Evolutionary conservation across 2,888 invertebrate species (phyloP).

Genomic region (Drosophila meridionalis): DNA sequence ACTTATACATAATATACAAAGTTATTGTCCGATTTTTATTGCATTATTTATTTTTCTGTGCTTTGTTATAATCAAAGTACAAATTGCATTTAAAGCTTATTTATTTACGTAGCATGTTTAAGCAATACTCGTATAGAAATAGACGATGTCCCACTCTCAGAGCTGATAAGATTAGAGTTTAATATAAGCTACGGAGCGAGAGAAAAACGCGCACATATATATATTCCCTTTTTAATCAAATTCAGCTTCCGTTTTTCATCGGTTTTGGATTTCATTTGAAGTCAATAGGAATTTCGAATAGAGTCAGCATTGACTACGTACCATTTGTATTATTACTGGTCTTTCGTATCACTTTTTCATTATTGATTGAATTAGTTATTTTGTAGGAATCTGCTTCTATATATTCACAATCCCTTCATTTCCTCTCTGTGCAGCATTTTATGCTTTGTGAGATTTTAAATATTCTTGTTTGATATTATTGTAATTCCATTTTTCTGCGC

Average conservation of each 20-base stretch:
- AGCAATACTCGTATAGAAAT: background rate
- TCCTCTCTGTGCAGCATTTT: too few relatives aligned
- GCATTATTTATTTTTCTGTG: background rate
- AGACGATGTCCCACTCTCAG: background rate
- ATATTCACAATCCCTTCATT: background rate
- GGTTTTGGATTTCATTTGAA: background rate
- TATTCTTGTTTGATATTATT: background rate
- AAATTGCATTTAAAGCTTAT: background rate
- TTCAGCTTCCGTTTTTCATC: background rate
- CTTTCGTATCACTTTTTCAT: background rate
- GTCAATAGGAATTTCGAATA: background rate
- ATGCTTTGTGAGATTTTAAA: background rate
- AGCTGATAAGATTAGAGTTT: background rate
- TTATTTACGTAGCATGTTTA: background rate
- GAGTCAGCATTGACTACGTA: background rate
- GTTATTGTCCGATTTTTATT: background rate
- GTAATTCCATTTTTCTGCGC: background rate
- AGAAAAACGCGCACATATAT: background rate
- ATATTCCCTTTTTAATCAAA: background rate
- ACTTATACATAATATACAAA: background rate
- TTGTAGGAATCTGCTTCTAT: background rate
- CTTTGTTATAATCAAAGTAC: background rate
- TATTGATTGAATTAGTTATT: background rate
- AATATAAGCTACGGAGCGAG: background rate
- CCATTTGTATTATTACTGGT: background rate